A percentile compares a stretch with the other conserved stretches of the same genome.
Conservation (phyloP, 2,113 vertebrate genomes). For the Neopipo cinnamomea region DNA sequence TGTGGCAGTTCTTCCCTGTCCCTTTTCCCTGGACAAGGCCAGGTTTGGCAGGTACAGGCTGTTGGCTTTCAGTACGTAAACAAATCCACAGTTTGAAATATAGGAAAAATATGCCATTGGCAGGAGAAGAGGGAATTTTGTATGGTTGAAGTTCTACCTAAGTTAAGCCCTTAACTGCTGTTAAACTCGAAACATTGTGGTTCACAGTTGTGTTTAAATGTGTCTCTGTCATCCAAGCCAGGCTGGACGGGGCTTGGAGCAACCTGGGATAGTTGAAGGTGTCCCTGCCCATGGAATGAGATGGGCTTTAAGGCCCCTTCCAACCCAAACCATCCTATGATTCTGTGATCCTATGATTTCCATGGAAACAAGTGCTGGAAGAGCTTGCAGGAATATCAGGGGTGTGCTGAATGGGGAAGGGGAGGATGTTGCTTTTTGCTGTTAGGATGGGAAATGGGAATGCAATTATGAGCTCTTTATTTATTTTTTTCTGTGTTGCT, state of each 20-base stretch:
- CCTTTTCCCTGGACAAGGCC: background rate
- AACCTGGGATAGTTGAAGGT: background rate
- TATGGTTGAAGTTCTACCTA: background rate
- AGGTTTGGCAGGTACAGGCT: background rate
- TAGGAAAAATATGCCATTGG: background rate
- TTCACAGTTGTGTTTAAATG: background rate
- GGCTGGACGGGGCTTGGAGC: background rate
- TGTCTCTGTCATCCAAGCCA: background rate
- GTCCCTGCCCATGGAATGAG: background rate
- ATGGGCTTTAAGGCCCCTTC: background rate
- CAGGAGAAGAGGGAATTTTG: background rate
- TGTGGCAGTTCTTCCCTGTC: background rate
- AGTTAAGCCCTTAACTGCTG: background rate
- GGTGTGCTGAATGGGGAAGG: accelerated
- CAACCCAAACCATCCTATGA: background rate
- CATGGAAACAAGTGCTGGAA: background rate
- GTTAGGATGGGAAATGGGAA: background rate
- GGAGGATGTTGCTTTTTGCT: background rate
- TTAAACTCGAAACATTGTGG: background rate
- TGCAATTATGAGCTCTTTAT: background rate
- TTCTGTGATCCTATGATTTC: background rate
- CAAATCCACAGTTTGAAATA: background rate
- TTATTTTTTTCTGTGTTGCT: background rate
- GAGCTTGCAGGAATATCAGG: background rate
- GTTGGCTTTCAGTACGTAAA: background rate